Base-by-base conservation (phyloP, 2,113 vertebrate genomes). In the Polypterus senegalus region DNA sequence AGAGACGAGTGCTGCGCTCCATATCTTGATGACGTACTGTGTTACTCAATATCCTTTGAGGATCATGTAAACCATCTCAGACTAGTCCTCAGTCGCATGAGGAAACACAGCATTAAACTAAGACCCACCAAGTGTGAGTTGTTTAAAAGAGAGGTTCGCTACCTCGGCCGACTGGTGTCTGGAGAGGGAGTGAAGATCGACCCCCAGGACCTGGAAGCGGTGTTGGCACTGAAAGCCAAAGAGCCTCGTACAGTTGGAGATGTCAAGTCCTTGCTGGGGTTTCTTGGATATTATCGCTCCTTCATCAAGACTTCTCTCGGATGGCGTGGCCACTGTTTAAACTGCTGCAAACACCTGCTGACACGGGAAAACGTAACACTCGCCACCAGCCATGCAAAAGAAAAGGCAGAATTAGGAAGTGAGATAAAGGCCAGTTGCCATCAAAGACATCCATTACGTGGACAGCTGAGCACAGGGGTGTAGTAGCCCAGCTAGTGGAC, bases 1-100 rank as follows among this genome's bases (percentile, higher is more conserved):
- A 27, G 65, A 56, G 59, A 62, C 54, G 65, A 70, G 10, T 69
- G 58, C 47, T 69, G 63, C 53, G n/a, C n/a, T 3, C 65, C 58
- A 8, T 69, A 61, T 11, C n/a, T 69, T 1, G 59, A 66, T 9
- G 57, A 72, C 43, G 51, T 70, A 0, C 7, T 69, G 1, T 65
- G 66, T 27, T 66, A 64, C 47, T 69, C n/a, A 3, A 8, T 49
- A 53, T 7, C 59, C 1, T 27, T 27, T 27, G 27, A 27, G 27
- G 27, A 27, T 27, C 27, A 27, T 27, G 27, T 27, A 27, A 27
- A 27, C 27, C 27, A 27, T 27, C 27, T 27, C 27, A 27, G 27
- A 27, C 27, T 27, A 27, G 27, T 27, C 27, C 27, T 27, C 27
- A 27, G 27, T 27, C 27, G 2, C 27, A 27, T 27, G 27, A 27